Conservation (phyloP, 2,888 invertebrate genomes). For the Homarus gammarus region DNA sequence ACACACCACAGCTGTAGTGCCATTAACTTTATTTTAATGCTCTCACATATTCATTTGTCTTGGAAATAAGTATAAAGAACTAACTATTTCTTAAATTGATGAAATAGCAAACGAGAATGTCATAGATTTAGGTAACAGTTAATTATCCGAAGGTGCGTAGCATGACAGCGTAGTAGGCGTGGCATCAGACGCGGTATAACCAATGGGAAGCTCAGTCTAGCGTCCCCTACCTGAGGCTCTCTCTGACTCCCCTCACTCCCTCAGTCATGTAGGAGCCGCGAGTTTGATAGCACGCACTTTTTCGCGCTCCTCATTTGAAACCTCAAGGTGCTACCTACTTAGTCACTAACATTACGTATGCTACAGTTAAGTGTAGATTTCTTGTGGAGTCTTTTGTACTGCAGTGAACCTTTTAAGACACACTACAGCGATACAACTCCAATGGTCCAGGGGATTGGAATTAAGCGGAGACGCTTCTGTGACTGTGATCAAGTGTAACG, state of each 20-base stretch:
- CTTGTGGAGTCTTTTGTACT: conserved; percentile 53
- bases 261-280: conserved; percentile 74
- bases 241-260: conserved; percentile 72
- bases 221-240: conserved; percentile 72
- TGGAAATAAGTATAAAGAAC: neutral
- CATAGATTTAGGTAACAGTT: conserved; percentile 27
- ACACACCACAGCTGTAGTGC: neutral
- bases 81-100: neutral
- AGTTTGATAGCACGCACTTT: conserved; percentile 60
- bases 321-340: conserved; percentile 73
- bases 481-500: conserved; percentile 54
- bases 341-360: conserved; percentile 71
- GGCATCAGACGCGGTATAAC: conserved; percentile 19
- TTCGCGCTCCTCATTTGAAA: conserved; percentile 72
- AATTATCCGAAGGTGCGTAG: conserved; percentile 21
- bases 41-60: neutral
- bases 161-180: conserved; percentile 41
- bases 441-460: conserved; percentile 44
- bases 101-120: neutral
- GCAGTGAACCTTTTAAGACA: conserved; percentile 24
- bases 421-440: conserved; percentile 21
- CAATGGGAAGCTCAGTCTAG: conserved; percentile 19
- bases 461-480: conserved; percentile 55
- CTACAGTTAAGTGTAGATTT: conserved; percentile 71
- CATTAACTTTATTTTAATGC: neutral